Evolutionary conservation across 1,140 invertebrate genomes (phyloP), one percentile per base, ranked within the genome.

Genomic region (Anastatus disparis): DNA sequence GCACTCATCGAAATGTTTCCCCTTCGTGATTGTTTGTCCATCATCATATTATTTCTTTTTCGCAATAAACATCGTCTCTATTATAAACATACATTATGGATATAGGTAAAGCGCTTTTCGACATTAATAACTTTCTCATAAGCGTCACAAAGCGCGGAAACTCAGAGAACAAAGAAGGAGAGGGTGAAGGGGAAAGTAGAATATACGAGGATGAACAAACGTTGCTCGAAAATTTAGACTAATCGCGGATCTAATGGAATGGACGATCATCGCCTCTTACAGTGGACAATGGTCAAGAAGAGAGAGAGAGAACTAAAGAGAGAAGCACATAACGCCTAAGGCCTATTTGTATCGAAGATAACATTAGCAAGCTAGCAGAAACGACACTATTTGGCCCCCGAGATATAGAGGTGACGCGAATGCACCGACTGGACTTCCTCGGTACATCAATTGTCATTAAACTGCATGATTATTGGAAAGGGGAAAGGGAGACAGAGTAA

Each of bases 401-500:
- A 61, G 56, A 52, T 52, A 42, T 42, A 44, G 38, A 40, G 27
- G 24, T 46, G 44, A n/a, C 22, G 31, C n/a, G 20, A 2, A 22
- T 27, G 24, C 3, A 13, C 38, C 53, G 17, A 35, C 44, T 71
- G 68, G 74, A 71, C 42, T 64, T 35, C 55, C 13, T 64, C 52
- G 64, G 55, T 72, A 76, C 84, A 84, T 85, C 82, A 84, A 84
- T 85, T 83, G 81, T 84, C 81, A 85, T 85, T 85, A 85, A 81
- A 78, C 80, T 75, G 68, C 79, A 82, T 79, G 81, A 84, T 84
- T 84, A 85, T 85, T 84, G 52, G 17, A 26, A 20, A 15, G 35
- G 27, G 7, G 56, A 12, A 26, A 24, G n/a, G 24, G 31, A 8
- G 56, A 17, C 38, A 48, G 64, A 40, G 68, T 38, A 48, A n/a